Conservation (phyloP, 2,888 invertebrate genomes). For the Oligia strigilis region DNA sequence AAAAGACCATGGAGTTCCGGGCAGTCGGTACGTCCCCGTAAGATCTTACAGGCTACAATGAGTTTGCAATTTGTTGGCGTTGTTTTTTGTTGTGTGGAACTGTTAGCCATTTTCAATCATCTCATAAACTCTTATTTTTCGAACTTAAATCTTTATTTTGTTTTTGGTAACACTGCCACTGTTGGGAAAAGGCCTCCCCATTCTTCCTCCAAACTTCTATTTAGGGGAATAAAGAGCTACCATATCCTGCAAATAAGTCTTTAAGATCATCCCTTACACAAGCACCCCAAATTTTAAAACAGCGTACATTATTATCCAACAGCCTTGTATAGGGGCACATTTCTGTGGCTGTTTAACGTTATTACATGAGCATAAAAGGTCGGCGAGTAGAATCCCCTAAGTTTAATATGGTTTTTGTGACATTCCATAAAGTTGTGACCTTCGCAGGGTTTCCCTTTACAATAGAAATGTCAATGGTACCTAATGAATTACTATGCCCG, state of each 20-base stretch:
- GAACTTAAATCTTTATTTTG: neutral
- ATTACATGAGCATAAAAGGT: constrained; percentile 61
- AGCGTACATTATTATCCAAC: constrained; percentile 56
- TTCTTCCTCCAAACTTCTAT: neutral
- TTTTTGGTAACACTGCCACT: neutral
- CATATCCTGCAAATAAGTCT: neutral
- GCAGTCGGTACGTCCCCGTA: too few species aligned
- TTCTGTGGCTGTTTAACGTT: constrained; percentile 63
- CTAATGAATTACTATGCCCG: constrained; percentile 38
- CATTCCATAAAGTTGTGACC: constrained; percentile 57
- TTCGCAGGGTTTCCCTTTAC: constrained; percentile 38
- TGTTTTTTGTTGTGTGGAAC: neutral
- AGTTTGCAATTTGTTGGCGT: too few species aligned
- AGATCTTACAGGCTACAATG: too few species aligned
- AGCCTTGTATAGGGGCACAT: constrained; percentile 54
- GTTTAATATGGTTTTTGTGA: constrained; percentile 49
- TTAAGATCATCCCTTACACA: constrained; percentile 29
- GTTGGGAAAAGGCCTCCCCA: neutral
- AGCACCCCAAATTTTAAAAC: constrained; percentile 41
- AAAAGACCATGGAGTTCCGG: too few species aligned
- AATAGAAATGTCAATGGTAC: constrained; percentile 62
- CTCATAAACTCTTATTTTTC: neutral
- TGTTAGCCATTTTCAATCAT: neutral
- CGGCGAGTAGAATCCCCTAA: constrained; percentile 47
- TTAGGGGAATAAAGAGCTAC: too few species aligned